phyloP scores from a whole-genome alignment of 37 sponge, comb jelly and placozoan species.

The Hexactinellida sp. region DNA sequence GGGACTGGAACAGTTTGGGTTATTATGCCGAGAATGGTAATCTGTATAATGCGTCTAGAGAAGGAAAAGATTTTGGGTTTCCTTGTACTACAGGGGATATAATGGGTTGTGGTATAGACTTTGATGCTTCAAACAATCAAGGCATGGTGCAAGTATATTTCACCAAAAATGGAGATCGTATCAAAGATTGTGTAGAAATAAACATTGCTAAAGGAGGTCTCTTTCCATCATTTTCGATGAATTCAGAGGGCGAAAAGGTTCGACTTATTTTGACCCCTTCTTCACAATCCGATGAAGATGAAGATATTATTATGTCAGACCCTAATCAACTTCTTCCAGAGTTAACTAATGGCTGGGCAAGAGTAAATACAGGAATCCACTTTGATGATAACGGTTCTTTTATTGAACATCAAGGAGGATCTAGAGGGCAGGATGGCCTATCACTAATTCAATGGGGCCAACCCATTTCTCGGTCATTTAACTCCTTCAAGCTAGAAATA shows the following conservation, averaged over 20 bases:
- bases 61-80: neutral
- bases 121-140: neutral
- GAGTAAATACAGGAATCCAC: neutral
- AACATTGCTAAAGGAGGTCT: neutral
- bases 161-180: neutral
- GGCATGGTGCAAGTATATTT: neutral
- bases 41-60: neutral
- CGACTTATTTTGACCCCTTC: neutral
- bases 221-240: neutral
- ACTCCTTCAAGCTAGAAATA: neutral
- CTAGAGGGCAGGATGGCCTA: neutral
- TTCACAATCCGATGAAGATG: neutral
- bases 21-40: neutral
- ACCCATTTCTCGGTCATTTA: neutral
- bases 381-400: neutral
- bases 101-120: neutral
- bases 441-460: neutral
- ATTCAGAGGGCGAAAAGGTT: neutral
- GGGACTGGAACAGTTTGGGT: neutral
- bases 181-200: neutral
- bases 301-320: neutral
- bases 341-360: neutral
- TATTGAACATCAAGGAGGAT: neutral
- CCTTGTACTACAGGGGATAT: neutral
- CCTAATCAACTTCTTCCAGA: neutral